These are phyloP conservation scores for Melitaea cinxia DNA, from an alignment of 1,140 invertebrate genomes.

Conservation along the genomic window DNA sequence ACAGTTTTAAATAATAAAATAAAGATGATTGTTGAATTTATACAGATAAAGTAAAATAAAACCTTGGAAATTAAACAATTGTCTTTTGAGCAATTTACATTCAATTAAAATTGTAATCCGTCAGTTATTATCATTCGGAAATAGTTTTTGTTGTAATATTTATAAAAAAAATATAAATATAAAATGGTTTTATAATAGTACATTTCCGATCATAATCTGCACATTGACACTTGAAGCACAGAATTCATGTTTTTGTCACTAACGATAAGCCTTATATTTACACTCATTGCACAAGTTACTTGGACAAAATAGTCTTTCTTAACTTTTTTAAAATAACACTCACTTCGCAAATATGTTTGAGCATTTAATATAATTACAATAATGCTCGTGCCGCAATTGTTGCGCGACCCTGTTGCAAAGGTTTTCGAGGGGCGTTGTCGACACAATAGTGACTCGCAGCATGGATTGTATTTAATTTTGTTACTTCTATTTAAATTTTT, in stretches of 20 bases:
- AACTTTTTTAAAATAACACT: constrained; percentile 17
- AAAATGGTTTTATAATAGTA: no score
- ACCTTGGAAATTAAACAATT: no score
- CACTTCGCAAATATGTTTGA: constrained; percentile 16
- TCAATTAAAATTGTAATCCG: no score
- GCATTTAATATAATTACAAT: constrained; percentile 32
- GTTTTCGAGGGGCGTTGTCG: constrained; percentile 22
- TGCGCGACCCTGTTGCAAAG: constrained; percentile 25
- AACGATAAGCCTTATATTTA: background rate
- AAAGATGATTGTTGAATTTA: no score
- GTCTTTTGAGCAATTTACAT: no score
- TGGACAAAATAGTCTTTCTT: constrained; percentile 7
- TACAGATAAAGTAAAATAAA: no score
- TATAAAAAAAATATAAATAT: no score
- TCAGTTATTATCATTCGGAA: no score
- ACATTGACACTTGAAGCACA: no score
- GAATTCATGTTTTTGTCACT: background rate
- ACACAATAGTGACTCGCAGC: constrained; percentile 9
- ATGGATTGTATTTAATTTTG: constrained; percentile 16
- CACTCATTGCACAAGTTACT: background rate
- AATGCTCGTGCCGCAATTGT: constrained; percentile 29
- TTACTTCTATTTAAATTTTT: background rate
- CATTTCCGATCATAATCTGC: no score
- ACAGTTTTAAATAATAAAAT: no score
- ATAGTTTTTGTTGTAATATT: no score